Evolutionary conservation across 1,140 invertebrate genomes (phyloP).

Genomic region (Chironomus striatipennis): DNA sequence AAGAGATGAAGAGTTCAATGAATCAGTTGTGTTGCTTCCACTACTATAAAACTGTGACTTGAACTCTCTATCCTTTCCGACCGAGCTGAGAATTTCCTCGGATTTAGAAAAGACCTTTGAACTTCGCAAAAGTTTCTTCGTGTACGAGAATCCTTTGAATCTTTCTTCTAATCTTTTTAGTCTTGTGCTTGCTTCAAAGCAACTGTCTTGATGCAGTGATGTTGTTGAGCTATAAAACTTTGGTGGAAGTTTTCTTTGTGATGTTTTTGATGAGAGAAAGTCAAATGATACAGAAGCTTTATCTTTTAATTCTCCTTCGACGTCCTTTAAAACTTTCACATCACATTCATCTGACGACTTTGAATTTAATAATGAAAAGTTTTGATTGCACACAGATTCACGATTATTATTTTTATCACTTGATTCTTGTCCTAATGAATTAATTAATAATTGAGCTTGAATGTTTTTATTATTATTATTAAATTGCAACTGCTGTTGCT

Average conservation of each 20-base stretch:
- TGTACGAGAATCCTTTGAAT: slow-evolving; percentile 26
- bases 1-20: slow-evolving; percentile 16
- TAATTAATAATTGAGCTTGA: neutral
- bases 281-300: neutral
- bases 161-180: slow-evolving; percentile 26
- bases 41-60: slow-evolving; percentile 8
- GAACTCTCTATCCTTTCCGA: neutral
- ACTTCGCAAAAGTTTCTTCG: slow-evolving; percentile 23
- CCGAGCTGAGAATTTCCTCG: slow-evolving; percentile 15
- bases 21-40: neutral
- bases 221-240: neutral
- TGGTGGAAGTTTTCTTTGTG: neutral
- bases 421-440: neutral
- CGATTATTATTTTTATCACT: slow-evolving; percentile 12
- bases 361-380: neutral
- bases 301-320: neutral
- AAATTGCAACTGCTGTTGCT: too few relatives aligned
- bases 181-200: slow-evolving; percentile 26
- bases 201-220: neutral
- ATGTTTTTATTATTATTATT: too few relatives aligned
- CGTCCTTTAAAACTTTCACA: neutral
- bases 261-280: slow-evolving; percentile 11
- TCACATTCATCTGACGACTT: neutral
- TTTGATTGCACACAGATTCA: slow-evolving; percentile 9
- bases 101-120: neutral